Base-by-base conservation (phyloP, 2,113 vertebrate species). In the Smithornis capensis region DNA sequence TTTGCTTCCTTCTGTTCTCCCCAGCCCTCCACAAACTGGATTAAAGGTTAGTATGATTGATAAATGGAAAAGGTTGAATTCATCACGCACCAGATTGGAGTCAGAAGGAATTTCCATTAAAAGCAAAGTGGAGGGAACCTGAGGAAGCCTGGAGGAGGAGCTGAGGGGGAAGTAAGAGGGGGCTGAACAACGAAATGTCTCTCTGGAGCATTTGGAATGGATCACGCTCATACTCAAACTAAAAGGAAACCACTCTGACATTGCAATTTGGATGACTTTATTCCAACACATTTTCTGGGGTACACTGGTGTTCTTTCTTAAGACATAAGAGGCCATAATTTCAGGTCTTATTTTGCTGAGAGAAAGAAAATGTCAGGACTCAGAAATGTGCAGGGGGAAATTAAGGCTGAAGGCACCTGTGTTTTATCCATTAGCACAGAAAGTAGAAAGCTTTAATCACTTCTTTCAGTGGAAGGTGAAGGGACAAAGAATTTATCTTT, bases 31-130 rank as follows among this genome's bases (percentile, higher is more conserved):
- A 19, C 57, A 87, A 93, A 1, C 6, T 86, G 76, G 68, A 95
- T 96, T 96, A 96, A 88, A 94, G 59, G 27, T 31, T 77, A 68
- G 24, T 69, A 25, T 74, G 79, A 92, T 45, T 71, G 71, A 90
- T 95, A 89, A 29, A 77, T 52, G 55, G 42, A 62, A 78, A 80
- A 80, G 33, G n/a, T 68, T 90, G 64, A 60, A 93, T 70, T 94
- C 77, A 75, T 84, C 85, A 87, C 76, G 73, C 33, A 90, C 14
- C 56, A 95, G 56, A 90, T 44, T 64, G 31, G 64, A 64, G 44
- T 89, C 85, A 93, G 92, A 76, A 96, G 95, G 88, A 95, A 94
- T 93, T 94, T 94, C 64, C 83, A 92, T 92, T 96, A 93, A 70
- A 74, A 94, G 52, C 31, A 89, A 95, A 92, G 23, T 81, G 56